Evolutionary conservation across 2,888 invertebrate genomes (phyloP).

Genomic region (Cosmorhoe ocellata): DNA sequence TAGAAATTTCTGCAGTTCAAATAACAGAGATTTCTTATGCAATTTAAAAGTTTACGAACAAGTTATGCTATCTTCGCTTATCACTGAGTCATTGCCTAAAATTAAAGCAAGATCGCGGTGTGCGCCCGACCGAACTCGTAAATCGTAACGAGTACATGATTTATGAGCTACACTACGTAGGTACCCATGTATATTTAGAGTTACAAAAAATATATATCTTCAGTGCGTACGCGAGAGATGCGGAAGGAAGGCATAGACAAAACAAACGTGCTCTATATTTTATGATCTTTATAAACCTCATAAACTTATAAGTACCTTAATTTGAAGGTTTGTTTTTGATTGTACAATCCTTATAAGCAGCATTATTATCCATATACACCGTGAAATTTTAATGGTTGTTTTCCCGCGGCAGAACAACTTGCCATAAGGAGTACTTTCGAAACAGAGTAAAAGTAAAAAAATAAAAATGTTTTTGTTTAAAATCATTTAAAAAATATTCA

Average conservation of each 20-base stretch:
- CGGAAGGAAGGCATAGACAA: conserved; percentile 17
- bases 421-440: no score
- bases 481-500: no score
- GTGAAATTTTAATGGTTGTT: no score
- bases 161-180: conserved; percentile 63
- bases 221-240: conserved; percentile 19
- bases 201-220: conserved; percentile 59
- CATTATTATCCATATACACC: not conserved
- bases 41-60: conserved; percentile 4
- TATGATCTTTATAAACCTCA: conserved; percentile 14
- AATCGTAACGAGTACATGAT: conserved; percentile 81
- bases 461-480: no score
- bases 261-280: conserved; percentile 17
- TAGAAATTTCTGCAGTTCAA: no score
- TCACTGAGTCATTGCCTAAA: conserved; percentile 55
- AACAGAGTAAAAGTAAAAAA: no score
- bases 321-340: conserved; percentile 10
- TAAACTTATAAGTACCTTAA: conserved; percentile 8
- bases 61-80: conserved; percentile 36
- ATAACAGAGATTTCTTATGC: not conserved
- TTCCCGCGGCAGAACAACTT: no score
- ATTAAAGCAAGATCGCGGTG: conserved; percentile 69
- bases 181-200: conserved; percentile 59
- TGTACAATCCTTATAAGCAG: not conserved
- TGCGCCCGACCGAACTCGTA: conserved; percentile 67